Conservation (phyloP, 2,113 vertebrate species). For the Alexandromys fortis region DNA sequence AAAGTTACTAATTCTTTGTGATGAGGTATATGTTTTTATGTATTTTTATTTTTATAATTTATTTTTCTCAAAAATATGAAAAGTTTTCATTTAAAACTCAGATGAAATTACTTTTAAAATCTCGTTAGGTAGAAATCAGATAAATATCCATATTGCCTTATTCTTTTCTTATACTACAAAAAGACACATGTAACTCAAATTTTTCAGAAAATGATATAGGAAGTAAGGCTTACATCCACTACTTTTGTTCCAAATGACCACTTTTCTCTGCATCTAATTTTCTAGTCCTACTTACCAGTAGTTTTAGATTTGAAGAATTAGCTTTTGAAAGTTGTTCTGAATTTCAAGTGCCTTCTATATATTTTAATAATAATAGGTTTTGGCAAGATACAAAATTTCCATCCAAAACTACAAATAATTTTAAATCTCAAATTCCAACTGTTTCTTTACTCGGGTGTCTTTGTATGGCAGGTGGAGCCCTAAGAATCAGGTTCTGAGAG, state of each 20-base stretch:
- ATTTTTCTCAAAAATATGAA: slow-evolving; percentile 2
- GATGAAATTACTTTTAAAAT: slow-evolving; percentile 48
- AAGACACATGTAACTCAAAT: slow-evolving; percentile 40
- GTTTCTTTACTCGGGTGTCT: slow-evolving; percentile 13
- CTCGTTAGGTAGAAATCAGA: slow-evolving; percentile 4
- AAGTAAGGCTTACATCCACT: not conserved
- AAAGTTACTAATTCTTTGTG: not conserved
- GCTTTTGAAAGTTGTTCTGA: slow-evolving; percentile 50
- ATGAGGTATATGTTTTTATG: not conserved
- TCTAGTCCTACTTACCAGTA: slow-evolving; percentile 6
- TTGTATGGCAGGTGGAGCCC: not conserved
- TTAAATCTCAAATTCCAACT: slow-evolving; percentile 5
- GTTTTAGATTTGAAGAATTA: slow-evolving; percentile 18
- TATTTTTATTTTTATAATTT: slow-evolving; percentile 46
- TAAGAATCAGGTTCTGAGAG: slow-evolving; percentile 10
- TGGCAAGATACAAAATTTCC: not conserved
- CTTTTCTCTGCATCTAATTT: slow-evolving; percentile 25
- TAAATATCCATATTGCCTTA: not conserved
- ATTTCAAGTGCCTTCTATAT: slow-evolving; percentile 31
- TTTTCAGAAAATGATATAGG: slow-evolving; percentile 48
- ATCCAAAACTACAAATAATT: slow-evolving; percentile 14
- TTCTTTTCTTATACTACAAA: slow-evolving; percentile 43
- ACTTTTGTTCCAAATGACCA: not conserved
- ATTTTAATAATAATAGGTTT: slow-evolving; percentile 30
- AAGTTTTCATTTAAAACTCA: slow-evolving; percentile 23